Percentiles rank a stretch among this genome's conserved stretches.
phyloP scores from a whole-genome alignment of 1,140 invertebrate species.

The Dendroctonus ponderosae region DNA sequence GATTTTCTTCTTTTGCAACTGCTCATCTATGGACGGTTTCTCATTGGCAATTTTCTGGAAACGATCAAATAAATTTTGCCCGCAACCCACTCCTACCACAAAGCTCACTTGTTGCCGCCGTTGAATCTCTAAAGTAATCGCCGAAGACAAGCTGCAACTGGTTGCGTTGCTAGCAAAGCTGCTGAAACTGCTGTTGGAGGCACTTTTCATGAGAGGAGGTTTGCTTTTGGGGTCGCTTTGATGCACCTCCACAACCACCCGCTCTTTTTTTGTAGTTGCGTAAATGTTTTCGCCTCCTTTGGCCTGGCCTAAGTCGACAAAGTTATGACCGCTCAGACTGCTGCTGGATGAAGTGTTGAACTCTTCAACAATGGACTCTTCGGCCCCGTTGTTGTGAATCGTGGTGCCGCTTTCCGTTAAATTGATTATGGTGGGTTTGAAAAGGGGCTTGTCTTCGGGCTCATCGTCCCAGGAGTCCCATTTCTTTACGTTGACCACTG shows the following conservation, averaged over 20 bases:
- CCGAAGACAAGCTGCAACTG: slow-evolving; percentile 54
- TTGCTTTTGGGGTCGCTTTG: slow-evolving; percentile 45
- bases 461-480: slow-evolving; percentile 51
- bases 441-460: slow-evolving; percentile 54
- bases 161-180: slow-evolving; percentile 39
- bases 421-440: slow-evolving; percentile 63
- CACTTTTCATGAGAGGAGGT: slow-evolving; percentile 41
- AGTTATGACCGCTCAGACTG: not conserved
- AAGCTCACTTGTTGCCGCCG: slow-evolving; percentile 53
- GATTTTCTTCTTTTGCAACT: slow-evolving; percentile 52
- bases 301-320: not conserved
- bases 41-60: slow-evolving; percentile 50
- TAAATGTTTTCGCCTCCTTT: slow-evolving; percentile 38
- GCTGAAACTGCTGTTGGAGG: slow-evolving; percentile 44
- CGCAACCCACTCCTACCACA: too few species aligned
- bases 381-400: slow-evolving; percentile 58
- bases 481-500: slow-evolving; percentile 31
- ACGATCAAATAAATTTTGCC: too few species aligned
- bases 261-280: slow-evolving; percentile 53
- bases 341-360: slow-evolving; percentile 24
- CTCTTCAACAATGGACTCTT: slow-evolving; percentile 34
- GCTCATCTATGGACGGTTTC: slow-evolving; percentile 49
- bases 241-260: slow-evolving; percentile 63
- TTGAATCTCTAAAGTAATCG: slow-evolving; percentile 64
- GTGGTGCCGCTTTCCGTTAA: slow-evolving; percentile 65